Percentiles rank a stretch among this genome's conserved stretches.
Evolutionary conservation across 2,888 invertebrate genomes (phyloP).

Genomic region (Mythimna lalbum): DNA sequence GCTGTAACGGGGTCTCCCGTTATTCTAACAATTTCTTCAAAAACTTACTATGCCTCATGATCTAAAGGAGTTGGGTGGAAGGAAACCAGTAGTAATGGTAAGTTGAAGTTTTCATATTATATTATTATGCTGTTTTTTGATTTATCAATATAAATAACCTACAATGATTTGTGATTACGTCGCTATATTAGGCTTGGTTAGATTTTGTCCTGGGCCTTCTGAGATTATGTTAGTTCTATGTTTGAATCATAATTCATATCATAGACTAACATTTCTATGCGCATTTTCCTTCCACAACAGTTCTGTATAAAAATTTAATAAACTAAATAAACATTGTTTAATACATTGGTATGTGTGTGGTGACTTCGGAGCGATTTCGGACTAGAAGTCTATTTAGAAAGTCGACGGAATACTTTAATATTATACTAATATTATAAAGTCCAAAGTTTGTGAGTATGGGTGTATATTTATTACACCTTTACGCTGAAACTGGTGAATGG

Average conservation of each 20-base stretch:
- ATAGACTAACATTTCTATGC: no score
- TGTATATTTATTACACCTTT: no score
- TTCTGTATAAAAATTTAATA: no score
- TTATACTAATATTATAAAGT: no score
- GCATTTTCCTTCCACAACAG: neutral
- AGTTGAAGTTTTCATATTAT: constrained; percentile 56
- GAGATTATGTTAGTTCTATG: constrained; percentile 1
- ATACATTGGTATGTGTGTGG: neutral
- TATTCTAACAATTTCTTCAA: constrained; percentile 65
- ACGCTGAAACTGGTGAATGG: no score
- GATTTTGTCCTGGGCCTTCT: constrained; percentile 43
- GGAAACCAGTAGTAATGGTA: constrained; percentile 86
- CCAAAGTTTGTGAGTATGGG: no score
- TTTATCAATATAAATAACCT: constrained; percentile 20
- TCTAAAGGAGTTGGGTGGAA: constrained; percentile 84
- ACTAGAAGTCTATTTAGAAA: neutral
- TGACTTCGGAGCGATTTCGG: neutral
- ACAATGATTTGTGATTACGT: constrained; percentile 8
- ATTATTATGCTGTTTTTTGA: neutral
- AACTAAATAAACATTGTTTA: no score
- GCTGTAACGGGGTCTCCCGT: constrained; percentile 73
- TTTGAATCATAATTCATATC: neutral
- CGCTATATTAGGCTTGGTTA: constrained; percentile 4
- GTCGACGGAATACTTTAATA: no score
- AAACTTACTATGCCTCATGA: constrained; percentile 88